These are phyloP conservation scores for Eidolon helvum DNA, from an alignment of 2,113 vertebrate species.

Conservation along the genomic window DNA sequence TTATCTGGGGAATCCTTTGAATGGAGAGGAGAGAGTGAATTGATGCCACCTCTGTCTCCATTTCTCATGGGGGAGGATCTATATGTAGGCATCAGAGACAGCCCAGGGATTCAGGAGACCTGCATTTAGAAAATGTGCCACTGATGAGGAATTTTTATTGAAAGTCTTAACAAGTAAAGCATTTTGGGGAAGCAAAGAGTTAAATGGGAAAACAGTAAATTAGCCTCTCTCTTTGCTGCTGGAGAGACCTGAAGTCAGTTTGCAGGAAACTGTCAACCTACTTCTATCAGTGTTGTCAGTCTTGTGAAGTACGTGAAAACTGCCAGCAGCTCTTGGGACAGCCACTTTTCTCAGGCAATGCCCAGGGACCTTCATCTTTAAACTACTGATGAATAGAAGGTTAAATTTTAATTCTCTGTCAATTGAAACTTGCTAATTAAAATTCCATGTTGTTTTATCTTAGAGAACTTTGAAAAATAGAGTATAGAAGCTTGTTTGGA, in stretches of 20 bases:
- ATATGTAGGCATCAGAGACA: neutral
- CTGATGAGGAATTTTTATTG: neutral
- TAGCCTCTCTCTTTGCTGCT: neutral
- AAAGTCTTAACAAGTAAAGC: neutral
- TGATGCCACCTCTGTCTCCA: neutral
- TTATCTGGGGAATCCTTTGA: neutral
- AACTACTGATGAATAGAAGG: constrained; percentile 71
- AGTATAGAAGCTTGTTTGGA: neutral
- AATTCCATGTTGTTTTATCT: constrained; percentile 66
- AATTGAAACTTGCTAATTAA: constrained; percentile 66
- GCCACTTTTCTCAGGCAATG: neutral
- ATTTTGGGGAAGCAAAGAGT: neutral
- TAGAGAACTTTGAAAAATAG: constrained; percentile 52
- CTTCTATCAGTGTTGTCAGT: neutral
- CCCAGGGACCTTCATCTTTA: constrained; percentile 49
- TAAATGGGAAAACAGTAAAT: neutral
- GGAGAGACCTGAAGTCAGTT: neutral
- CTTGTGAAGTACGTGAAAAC: neutral
- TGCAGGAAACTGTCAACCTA: neutral
- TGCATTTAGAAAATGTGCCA: neutral
- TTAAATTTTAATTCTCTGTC: constrained; percentile 78
- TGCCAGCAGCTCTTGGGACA: neutral
- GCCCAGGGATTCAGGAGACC: neutral
- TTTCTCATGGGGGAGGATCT: neutral
- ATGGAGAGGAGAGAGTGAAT: neutral